Base-by-base conservation (phyloP, 1,140 invertebrate genomes). In the Ericerus pela region DNA sequence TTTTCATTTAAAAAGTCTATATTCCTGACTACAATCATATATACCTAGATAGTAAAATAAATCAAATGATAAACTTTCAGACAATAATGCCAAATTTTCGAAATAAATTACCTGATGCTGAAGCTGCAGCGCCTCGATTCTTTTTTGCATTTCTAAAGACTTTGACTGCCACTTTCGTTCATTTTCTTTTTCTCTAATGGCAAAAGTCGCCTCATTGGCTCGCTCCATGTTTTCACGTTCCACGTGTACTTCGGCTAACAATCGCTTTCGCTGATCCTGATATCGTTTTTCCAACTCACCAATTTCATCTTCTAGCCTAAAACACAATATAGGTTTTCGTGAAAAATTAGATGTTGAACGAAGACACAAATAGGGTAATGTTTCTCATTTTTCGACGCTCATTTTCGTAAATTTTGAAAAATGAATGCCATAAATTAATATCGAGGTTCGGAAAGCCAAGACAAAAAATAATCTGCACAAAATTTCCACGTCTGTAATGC, bases 261-360 rank as follows among this genome's bases (percentile, higher is more conserved):
- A 57, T 37, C 73, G 65, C 52, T 69, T 69, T 20, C 72, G 65
- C 62, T 76, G 71, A 51, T 78, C 75, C 54, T 76, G 70, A 56
- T 74, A 75, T 11, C 67, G 63, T 55, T 71, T 69, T 57, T 76
- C 73, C 58, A 77, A 72, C 37, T 73, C 68, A 60, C 72, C 72
- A n/a, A 76, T 63, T 60, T 77, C 69, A 11, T 74, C 68, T 60
- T 78, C 74, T n/a, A 75, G 70, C 36, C 72, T 73, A 41, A 51
- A 11, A 59, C 33, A 27, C 22, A 28, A 18, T n/a, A n/a, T n/a
- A n/a, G n/a, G n/a, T n/a, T n/a, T n/a, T n/a, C n/a, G n/a, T n/a
- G n/a, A n/a, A n/a, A n/a, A n/a, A n/a, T n/a, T n/a, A n/a, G n/a
- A n/a, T n/a, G n/a, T n/a, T n/a, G n/a, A n/a, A n/a, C n/a, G n/a